Conservation (phyloP, 2,797 vertebrate genomes). For the Chaetodon trifasciatus region DNA sequence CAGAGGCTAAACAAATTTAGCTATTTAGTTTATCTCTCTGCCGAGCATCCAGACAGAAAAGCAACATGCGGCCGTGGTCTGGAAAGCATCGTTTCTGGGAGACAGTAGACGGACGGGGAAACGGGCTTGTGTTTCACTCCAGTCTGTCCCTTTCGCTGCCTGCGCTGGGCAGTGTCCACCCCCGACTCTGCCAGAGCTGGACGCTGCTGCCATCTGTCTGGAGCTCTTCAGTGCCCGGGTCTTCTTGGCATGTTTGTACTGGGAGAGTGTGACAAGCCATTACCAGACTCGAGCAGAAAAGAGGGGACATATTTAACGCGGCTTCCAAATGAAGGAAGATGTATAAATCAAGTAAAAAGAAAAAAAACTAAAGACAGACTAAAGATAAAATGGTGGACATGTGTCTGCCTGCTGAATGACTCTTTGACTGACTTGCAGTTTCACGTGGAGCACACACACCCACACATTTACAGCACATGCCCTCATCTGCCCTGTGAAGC, state of each 20-base stretch:
- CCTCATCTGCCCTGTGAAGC: conserved; percentile 27
- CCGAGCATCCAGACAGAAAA: conserved; percentile 45
- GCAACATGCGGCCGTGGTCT: conserved; percentile 46
- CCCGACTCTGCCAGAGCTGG: conserved; percentile 63
- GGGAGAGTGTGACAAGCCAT: conserved; percentile 34
- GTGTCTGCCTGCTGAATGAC: conserved; percentile 20
- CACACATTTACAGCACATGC: conserved; percentile 46
- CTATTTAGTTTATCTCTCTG: conserved; percentile 38
- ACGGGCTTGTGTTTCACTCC: conserved; percentile 56
- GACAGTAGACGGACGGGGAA: conserved; percentile 47
- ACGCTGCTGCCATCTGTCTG: conserved; percentile 61
- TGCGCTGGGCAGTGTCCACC: conserved; percentile 42
- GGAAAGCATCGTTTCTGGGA: conserved; percentile 46
- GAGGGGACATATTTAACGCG: not conserved
- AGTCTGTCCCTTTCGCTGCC: conserved; percentile 47
- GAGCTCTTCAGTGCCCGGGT: conserved; percentile 41
- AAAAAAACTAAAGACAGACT: not conserved
- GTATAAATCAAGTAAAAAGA: conserved; percentile 40
- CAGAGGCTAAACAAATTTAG: conserved; percentile 28
- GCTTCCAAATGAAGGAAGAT: conserved; percentile 36
- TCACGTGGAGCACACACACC: conserved; percentile 28
- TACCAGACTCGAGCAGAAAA: conserved; percentile 27
- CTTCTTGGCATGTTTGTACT: conserved; percentile 39
- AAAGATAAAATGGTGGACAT: not conserved
- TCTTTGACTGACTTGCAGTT: conserved; percentile 1